Percentiles rank a stretch among this genome's conserved stretches.
Conservation (phyloP, 2,888 invertebrate genomes). For the Itoplectis maculator region DNA sequence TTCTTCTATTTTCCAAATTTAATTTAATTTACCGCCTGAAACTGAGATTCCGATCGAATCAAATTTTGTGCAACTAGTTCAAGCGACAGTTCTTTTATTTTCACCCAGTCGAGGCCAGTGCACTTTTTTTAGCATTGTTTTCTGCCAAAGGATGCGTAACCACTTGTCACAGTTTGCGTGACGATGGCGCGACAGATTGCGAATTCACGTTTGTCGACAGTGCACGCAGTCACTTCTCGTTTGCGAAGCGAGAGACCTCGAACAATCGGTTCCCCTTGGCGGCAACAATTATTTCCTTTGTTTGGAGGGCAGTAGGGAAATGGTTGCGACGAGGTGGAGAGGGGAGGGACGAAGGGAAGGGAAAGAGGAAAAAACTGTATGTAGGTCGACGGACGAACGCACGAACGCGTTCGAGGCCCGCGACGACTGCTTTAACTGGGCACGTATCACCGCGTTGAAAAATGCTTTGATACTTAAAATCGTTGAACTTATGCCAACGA, state of each 20-base stretch:
- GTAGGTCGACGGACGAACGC: slow-evolving; percentile 60
- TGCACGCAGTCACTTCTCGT: slow-evolving; percentile 46
- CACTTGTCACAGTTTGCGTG: slow-evolving; percentile 37
- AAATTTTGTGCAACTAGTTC: too few relatives aligned
- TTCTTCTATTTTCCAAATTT: background rate
- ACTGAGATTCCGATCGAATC: too few relatives aligned
- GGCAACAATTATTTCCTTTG: slow-evolving; percentile 55
- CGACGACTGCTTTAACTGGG: slow-evolving; percentile 1
- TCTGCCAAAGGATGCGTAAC: slow-evolving; percentile 17
- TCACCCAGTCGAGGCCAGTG: background rate
- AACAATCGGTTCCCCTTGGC: slow-evolving; percentile 57
- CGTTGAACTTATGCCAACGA: slow-evolving; percentile 74
- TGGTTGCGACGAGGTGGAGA: slow-evolving; percentile 9
- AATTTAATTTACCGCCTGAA: too few relatives aligned
- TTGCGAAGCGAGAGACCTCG: slow-evolving; percentile 50
- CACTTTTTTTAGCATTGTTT: background rate
- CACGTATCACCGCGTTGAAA: slow-evolving; percentile 23
- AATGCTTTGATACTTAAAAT: slow-evolving; percentile 63
- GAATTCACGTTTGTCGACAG: slow-evolving; percentile 15
- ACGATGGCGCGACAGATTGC: slow-evolving; percentile 12
- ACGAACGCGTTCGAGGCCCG: slow-evolving; percentile 45
- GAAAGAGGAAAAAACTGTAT: slow-evolving; percentile 46
- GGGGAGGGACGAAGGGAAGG: slow-evolving; percentile 1
- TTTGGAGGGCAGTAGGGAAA: slow-evolving; percentile 36
- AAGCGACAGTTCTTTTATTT: background rate